Percentiles rank a stretch among this genome's conserved stretches.
Evolutionary conservation across 2,888 invertebrate genomes (phyloP).

Genomic region (Andrena minutula): DNA sequence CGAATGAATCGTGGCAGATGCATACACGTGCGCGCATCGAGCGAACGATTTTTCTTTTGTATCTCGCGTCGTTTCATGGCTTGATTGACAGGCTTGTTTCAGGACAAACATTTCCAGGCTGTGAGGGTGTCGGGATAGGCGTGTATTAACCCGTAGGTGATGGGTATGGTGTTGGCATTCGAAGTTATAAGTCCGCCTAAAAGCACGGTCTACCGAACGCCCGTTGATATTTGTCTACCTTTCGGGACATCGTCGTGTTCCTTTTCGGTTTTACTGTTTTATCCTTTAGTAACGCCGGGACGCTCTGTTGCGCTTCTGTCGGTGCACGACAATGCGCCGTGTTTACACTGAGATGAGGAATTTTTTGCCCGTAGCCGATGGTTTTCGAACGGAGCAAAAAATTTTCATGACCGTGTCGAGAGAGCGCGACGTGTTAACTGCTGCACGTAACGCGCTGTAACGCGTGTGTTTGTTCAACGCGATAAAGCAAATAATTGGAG

Average conservation of each 20-base stretch:
- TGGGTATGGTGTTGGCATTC: not conserved
- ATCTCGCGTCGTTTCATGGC: conserved; percentile 27
- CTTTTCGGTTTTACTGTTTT: not conserved
- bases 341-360: not conserved
- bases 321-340: not conserved
- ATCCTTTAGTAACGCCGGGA: not conserved
- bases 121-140: not conserved
- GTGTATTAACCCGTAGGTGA: conserved; percentile 19
- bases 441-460: no score
- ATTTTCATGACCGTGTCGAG: no score
- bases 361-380: not conserved
- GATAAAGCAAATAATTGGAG: no score
- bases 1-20: conserved; percentile 19
- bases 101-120: not conserved
- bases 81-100: conserved; percentile 51
- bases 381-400: not conserved
- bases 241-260: not conserved
- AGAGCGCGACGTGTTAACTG: no score
- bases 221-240: not conserved
- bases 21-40: conserved; percentile 1
- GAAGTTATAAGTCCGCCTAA: conserved; percentile 3
- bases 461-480: no score
- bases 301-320: not conserved
- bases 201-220: not conserved
- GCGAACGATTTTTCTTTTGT: conserved; percentile 35